phyloP scores from a whole-genome alignment of 1,140 invertebrate species.

The Uloborus diversus region DNA sequence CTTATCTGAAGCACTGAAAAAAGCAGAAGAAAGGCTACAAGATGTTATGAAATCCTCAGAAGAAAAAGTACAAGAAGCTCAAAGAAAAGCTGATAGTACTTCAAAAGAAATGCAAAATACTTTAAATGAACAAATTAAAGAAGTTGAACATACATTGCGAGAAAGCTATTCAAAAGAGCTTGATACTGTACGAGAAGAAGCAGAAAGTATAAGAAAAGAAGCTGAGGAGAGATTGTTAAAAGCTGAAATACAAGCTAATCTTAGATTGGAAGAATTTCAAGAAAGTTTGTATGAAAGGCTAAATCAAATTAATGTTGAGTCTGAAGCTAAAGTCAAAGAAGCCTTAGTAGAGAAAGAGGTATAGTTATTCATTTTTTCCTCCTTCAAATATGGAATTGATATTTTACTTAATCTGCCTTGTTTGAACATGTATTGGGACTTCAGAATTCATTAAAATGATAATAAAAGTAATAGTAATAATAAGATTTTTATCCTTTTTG shows the following conservation, averaged over 20 bases:
- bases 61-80: conserved; percentile 36
- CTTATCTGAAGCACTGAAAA: neutral
- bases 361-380: neutral
- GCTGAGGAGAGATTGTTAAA: conserved; percentile 34
- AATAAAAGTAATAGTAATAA: too few species aligned
- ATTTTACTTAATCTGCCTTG: too few species aligned
- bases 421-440: too few species aligned
- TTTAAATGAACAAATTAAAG: conserved; percentile 24
- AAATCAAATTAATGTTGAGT: conserved; percentile 22
- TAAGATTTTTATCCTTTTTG: too few species aligned
- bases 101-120: conserved; percentile 36
- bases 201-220: conserved; percentile 33
- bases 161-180: conserved; percentile 29
- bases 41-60: conserved; percentile 21
- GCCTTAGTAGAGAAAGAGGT: conserved; percentile 39
- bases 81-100: conserved; percentile 9
- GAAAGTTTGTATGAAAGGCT: conserved; percentile 42
- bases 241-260: conserved; percentile 20
- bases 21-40: conserved; percentile 9
- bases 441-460: too few species aligned
- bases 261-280: conserved; percentile 41
- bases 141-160: conserved; percentile 18
- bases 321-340: conserved; percentile 33
- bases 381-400: too few species aligned
- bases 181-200: neutral